These are phyloP conservation scores for Phymanthus crucifer DNA, from an alignment of 92 coral and sea anemone genomes.

Conservation along the genomic window DNA sequence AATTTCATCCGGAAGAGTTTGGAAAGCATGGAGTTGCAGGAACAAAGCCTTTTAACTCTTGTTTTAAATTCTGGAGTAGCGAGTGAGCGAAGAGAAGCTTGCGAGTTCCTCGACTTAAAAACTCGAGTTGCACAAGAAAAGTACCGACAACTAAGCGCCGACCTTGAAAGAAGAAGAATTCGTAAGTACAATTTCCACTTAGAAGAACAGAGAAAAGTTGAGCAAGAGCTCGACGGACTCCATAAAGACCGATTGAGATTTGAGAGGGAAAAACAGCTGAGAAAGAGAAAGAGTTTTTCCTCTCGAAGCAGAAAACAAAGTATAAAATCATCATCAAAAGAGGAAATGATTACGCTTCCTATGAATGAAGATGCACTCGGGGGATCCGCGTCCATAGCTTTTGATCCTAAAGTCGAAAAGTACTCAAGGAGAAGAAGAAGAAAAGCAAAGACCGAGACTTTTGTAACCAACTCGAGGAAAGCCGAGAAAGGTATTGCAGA, in stretches of 20 bases:
- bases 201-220: constrained; percentile 59
- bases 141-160: constrained; percentile 61
- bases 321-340: constrained; percentile 13
- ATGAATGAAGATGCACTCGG: constrained; percentile 63
- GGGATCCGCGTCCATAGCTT: constrained; percentile 72
- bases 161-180: constrained; percentile 65
- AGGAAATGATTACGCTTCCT: constrained; percentile 38
- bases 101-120: constrained; percentile 59
- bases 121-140: constrained; percentile 64
- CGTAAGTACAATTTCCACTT: constrained; percentile 49
- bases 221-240: constrained; percentile 51
- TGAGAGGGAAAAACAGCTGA: constrained; percentile 77
- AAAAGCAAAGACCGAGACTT: constrained; percentile 28
- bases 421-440: constrained; percentile 26
- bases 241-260: constrained; percentile 67
- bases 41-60: constrained; percentile 32
- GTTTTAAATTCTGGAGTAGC: constrained; percentile 41
- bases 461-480: constrained; percentile 15
- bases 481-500: not conserved
- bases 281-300: constrained; percentile 53
- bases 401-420: constrained; percentile 66
- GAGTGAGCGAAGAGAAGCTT: constrained; percentile 38
- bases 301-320: constrained; percentile 23
- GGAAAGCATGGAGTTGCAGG: constrained; percentile 19
- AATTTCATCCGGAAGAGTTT: too few relatives aligned